Conservation (phyloP, 2,888 invertebrate genomes). For the Eudemis profundana region DNA sequence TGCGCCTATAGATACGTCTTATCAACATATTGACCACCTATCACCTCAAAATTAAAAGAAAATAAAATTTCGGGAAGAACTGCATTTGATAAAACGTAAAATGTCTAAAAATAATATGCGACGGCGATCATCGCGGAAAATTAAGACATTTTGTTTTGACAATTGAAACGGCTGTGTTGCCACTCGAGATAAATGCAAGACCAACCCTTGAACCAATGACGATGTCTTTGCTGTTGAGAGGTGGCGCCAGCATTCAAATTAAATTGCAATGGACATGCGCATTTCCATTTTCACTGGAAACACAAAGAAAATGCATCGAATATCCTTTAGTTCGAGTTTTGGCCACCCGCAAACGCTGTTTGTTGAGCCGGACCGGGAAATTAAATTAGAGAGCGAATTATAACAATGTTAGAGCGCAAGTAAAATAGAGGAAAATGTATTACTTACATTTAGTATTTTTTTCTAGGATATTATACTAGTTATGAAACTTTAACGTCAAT, state of each 20-base stretch:
- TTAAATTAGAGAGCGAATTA: not conserved
- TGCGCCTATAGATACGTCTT: slow-evolving; percentile 31
- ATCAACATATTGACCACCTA: slow-evolving; percentile 34
- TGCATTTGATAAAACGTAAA: slow-evolving; percentile 40
- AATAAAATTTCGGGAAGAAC: not conserved
- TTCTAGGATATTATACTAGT: too few species aligned
- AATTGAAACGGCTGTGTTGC: slow-evolving; percentile 33
- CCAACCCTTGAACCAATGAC: not conserved
- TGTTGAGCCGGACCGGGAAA: not conserved
- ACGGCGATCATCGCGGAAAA: slow-evolving; percentile 25
- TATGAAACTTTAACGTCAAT: too few species aligned
- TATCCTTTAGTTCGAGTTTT: slow-evolving; percentile 26
- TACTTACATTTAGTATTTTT: too few species aligned
- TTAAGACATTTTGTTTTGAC: slow-evolving; percentile 37
- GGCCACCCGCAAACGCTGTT: slow-evolving; percentile 28
- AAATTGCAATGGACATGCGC: slow-evolving; percentile 41
- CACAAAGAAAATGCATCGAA: slow-evolving; percentile 39
- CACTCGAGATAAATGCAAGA: slow-evolving; percentile 7
- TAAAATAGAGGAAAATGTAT: too few species aligned
- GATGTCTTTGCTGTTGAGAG: slow-evolving; percentile 2
- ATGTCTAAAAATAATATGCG: slow-evolving; percentile 41
- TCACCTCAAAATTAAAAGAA: slow-evolving; percentile 13
- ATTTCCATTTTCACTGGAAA: slow-evolving; percentile 23
- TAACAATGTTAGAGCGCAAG: too few species aligned
- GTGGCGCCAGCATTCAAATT: slow-evolving; percentile 36